Conservation (phyloP, 2,888 invertebrate genomes). For the Corbicula japonica region DNA sequence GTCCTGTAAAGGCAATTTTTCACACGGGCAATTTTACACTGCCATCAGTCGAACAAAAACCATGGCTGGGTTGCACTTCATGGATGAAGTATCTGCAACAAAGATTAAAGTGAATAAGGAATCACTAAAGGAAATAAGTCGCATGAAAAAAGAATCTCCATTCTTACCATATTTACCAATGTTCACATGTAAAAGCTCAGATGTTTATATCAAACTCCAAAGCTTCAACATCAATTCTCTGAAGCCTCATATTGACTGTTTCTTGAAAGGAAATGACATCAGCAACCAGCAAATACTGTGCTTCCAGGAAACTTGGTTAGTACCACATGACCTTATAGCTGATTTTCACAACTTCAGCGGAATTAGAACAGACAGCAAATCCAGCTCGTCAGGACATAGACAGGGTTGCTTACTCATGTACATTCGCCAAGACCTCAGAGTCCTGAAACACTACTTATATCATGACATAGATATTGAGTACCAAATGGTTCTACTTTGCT, state of each 20-base stretch:
- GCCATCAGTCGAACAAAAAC: constrained; percentile 42
- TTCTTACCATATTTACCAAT: constrained; percentile 16
- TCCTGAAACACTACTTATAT: constrained; percentile 2
- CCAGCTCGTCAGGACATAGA: constrained; percentile 2
- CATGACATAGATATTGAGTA: constrained; percentile 7
- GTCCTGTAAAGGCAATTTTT: constrained; percentile 30
- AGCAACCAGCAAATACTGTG: constrained; percentile 15
- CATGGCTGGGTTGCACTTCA: constrained; percentile 27
- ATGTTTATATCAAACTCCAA: constrained; percentile 14
- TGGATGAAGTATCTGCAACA: constrained; percentile 7
- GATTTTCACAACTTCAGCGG: background rate
- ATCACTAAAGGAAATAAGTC: constrained; percentile 15
- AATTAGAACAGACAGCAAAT: constrained; percentile 1
- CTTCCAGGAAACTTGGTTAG: constrained; percentile 17
- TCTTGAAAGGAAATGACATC: constrained; percentile 12
- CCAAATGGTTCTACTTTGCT: constrained; percentile 17
- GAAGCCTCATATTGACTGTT: constrained; percentile 8
- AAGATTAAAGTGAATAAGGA: constrained; percentile 38
- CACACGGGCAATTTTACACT: constrained; percentile 37
- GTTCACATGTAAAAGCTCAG: background rate
- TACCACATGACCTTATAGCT: background rate
- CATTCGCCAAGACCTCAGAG: constrained; percentile 26
- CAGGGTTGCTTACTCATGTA: constrained; percentile 20
- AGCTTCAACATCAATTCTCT: constrained; percentile 22
- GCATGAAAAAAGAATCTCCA: constrained; percentile 4